Evolutionary conservation across 2,888 invertebrate genomes (phyloP).

Genomic region (Xestia sexstrigata): DNA sequence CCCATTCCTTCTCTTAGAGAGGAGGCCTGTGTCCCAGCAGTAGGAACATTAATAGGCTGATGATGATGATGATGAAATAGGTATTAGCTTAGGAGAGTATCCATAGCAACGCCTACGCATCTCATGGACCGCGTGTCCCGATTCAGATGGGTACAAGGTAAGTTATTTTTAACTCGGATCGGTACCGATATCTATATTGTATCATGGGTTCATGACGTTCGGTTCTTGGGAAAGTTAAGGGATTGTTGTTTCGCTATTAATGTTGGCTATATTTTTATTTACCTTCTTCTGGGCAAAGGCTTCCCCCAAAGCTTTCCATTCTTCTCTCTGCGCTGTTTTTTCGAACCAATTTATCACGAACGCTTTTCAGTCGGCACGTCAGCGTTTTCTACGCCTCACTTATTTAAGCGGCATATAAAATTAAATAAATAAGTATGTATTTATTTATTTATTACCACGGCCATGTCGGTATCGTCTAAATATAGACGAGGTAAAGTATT

Average conservation of each 20-base stretch:
- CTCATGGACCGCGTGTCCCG: conserved; percentile 67
- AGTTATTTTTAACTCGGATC: conserved; percentile 74
- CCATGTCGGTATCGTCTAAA: conserved; percentile 47
- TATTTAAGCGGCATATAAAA: not conserved
- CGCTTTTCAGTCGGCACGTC: too few species aligned
- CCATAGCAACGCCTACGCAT: conserved; percentile 80
- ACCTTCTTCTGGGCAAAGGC: too few species aligned
- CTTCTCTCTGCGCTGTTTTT: too few species aligned
- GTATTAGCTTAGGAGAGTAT: conserved; percentile 69
- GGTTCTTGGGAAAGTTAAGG: conserved; percentile 67
- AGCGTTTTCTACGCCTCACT: too few species aligned
- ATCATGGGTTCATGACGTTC: conserved; percentile 52
- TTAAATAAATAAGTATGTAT: not conserved
- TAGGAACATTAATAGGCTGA: too few species aligned
- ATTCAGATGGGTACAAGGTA: conserved; percentile 60
- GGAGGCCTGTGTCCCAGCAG: too few species aligned
- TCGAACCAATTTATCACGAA: too few species aligned
- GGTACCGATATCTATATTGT: conserved; percentile 72
- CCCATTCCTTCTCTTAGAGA: too few species aligned
- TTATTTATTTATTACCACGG: conserved; percentile 41
- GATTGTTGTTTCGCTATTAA: conserved; percentile 13
- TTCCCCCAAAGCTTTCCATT: too few species aligned
- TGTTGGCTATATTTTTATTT: not conserved
- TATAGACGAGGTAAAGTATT: conserved; percentile 68
- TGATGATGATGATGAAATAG: too few species aligned